Conservation (phyloP, 30 jellyfish, hydroid and myxozoan genomes). For the Turritopsis dohrnii region DNA sequence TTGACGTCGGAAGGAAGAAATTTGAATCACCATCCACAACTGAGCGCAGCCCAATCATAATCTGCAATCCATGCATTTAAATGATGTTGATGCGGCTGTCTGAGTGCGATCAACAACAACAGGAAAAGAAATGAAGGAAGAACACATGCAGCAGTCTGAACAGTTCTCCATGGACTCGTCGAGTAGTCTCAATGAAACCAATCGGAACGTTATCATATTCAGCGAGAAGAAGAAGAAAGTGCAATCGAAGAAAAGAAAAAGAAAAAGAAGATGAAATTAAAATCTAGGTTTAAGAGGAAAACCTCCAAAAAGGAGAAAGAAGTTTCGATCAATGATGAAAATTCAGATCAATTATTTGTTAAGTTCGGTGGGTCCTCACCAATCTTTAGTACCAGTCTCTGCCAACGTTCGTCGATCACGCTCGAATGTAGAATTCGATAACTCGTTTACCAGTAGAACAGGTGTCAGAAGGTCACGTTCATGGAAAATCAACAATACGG, state of each 20-base stretch:
- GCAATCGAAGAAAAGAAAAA: neutral
- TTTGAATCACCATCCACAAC: neutral
- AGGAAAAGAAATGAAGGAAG: neutral
- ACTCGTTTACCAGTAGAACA: neutral
- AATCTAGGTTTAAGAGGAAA: neutral
- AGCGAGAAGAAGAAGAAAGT: too few relatives aligned
- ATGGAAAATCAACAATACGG: neutral
- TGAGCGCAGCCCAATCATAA: neutral
- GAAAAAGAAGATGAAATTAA: neutral
- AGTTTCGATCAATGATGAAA: neutral
- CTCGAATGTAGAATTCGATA: neutral
- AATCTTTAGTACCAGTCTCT: neutral
- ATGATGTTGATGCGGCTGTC: neutral
- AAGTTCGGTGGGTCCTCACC: neutral
- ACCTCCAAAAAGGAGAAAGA: neutral
- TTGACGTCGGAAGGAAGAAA: neutral
- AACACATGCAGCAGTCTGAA: neutral
- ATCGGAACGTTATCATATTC: neutral
- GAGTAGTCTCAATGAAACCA: neutral
- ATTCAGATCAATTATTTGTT: neutral
- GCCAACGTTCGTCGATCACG: constrained; percentile 23
- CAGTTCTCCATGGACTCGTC: neutral
- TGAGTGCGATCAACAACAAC: neutral
- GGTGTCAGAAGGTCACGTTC: neutral
- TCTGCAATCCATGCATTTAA: neutral